These are phyloP conservation scores for Engraulis encrasicolus DNA, from an alignment of 2,113 vertebrate species.

Conservation along the genomic window DNA sequence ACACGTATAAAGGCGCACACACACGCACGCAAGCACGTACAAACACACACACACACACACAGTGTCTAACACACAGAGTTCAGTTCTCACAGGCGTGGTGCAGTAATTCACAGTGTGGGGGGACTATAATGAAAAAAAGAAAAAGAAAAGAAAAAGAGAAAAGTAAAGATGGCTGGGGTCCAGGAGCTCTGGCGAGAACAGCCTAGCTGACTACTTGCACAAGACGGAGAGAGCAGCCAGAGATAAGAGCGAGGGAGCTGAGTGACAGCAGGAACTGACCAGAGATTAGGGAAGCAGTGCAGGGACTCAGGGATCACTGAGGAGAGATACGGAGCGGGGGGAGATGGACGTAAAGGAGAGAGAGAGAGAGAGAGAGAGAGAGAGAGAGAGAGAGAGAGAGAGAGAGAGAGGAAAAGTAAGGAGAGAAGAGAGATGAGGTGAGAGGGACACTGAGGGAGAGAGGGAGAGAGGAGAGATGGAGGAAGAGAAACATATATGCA, in stretches of 20 bases:
- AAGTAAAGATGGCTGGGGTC: neutral
- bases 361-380: no score
- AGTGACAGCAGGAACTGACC: neutral
- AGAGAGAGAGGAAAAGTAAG: no score
- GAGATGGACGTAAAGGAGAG: no score
- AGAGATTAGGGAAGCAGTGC: neutral
- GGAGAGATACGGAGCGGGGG: neutral
- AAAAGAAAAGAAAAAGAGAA: neutral
- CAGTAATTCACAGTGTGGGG: neutral
- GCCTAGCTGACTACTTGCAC: neutral
- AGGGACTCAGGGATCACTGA: neutral
- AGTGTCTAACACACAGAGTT: neutral
- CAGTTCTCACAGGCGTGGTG: neutral
- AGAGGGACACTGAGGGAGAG: no score
- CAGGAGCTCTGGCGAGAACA: constrained; percentile 30
- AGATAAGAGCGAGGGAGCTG: neutral
- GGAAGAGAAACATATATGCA: no score
- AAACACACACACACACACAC: neutral
- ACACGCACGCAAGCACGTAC: neutral
- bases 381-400: no score
- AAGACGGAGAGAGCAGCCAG: no score
- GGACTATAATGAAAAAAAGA: neutral
- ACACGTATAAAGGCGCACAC: neutral
- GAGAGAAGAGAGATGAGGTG: no score
- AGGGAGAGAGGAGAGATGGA: no score